Evolutionary conservation across 2,888 invertebrate genomes (phyloP), one percentile per base, ranked within the genome.

Genomic region (Mylabris sibirica): DNA sequence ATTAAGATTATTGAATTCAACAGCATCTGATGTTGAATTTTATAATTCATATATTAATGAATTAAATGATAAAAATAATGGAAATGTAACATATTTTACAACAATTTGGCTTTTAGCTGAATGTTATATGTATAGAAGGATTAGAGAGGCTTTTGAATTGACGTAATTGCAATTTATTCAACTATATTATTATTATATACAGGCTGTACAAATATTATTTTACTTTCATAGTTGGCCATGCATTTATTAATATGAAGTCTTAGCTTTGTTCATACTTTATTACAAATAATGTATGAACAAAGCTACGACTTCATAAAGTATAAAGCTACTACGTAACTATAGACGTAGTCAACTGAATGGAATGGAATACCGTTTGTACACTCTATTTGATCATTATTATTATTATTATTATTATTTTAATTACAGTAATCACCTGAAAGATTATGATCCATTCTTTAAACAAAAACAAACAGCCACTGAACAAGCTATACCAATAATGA

Each of bases 81-180:
- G 80, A 8, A 75, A 76, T 59, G 73, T 79, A 1, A 83, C 87
- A 0, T 93, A 93, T 81, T 64, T 44, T 3, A 6, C n/a, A 17
- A 89, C 92, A 34, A 87, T 90, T 0, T 99, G 98, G 98, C 87
- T 99, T 0, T 93, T 95, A 79, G 89, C 91, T 0, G 99, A 99
- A 84, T 97, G 97, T 80, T 98, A 97, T 82, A 90, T 98, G 86
- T 99, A 98, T 75, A 87, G 93, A 60, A 86, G 88, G 68, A 80
- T 94, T 6, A 85, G 87, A 63, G 90, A 93, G 79, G 89, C 90
- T 22, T 91, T 95, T 79, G 87, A 89, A 75, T 79, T 89, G 20
- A 89, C 88, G 94, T 93, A 84, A n/a, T n/a, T n/a, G n/a, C n/a
- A 85, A 84, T 75, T 11, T 11, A 8, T 44, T 17, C 44, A 6